A percentile compares a stretch with the other conserved stretches of the same genome.
phyloP scores from a whole-genome alignment of 2,888 invertebrate genomes.

The Lepidocyrtoides sp. region DNA sequence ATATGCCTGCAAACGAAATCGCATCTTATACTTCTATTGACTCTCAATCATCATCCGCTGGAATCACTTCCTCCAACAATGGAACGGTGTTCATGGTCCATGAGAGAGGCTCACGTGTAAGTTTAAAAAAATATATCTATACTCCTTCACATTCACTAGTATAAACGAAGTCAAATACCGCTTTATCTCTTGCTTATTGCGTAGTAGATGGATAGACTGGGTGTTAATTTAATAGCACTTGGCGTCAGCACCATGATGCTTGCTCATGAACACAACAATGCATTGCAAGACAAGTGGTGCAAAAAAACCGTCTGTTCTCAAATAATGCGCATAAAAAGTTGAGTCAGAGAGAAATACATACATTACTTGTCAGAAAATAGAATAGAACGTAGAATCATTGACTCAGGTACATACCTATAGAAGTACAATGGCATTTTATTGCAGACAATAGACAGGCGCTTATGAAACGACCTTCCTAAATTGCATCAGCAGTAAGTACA shows the following conservation, averaged over 20 bases:
- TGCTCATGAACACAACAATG: conserved; percentile 25
- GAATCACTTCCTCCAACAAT: conserved; percentile 57
- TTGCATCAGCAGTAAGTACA: too few relatives aligned
- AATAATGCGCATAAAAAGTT: too few relatives aligned
- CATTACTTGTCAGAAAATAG: too few relatives aligned
- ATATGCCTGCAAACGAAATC: conserved; percentile 3
- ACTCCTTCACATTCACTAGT: background rate
- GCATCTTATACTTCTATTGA: conserved; percentile 57
- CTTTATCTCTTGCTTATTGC: background rate
- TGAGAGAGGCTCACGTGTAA: conserved; percentile 74
- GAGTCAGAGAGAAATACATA: too few relatives aligned
- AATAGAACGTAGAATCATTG: too few relatives aligned
- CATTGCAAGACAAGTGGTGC: background rate
- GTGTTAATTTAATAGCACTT: background rate
- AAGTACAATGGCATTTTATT: background rate
- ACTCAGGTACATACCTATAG: too few relatives aligned
- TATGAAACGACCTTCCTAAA: conserved; percentile 66
- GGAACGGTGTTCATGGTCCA: conserved; percentile 76
- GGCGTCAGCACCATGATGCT: background rate
- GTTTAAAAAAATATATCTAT: background rate
- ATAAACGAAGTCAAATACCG: background rate
- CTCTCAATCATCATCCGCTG: conserved; percentile 47
- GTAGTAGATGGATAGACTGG: background rate
- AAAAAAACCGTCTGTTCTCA: background rate
- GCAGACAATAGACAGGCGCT: background rate